Base-by-base conservation (phyloP, 2,113 vertebrate genomes). In the Saimiri boliviensis region DNA sequence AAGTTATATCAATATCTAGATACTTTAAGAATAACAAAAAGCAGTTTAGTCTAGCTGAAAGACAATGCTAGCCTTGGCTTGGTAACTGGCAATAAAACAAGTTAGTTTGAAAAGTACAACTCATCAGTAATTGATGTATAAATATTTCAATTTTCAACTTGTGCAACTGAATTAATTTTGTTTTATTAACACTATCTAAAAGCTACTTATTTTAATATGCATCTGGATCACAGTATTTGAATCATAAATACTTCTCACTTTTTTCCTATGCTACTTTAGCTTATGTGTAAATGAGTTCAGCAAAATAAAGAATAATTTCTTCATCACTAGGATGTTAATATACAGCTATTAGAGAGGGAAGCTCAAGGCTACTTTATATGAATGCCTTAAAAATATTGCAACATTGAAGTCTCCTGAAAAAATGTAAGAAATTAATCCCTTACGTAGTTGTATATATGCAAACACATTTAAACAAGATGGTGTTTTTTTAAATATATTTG, bases 201-300 rank as follows among this genome's bases (percentile, higher is more conserved):
- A 98, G 87, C 96, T 90, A 98, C 98, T 98, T 98, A 98, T 98
- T 98, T 98, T 98, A 98, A 97, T 98, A 96, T 54, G 71, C 77
- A 63, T 98, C 98, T 97, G 85, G 89, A 71, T 97, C 93, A 96
- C 80, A n/a, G 13, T 95, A 98, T 98, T 98, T 98, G 97, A 98
- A 98, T 98, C 98, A 84, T 98, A 98, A 98, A 98, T 98, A 97
- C 32, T 91, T 97, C 68, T 94, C 85, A 86, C 96, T 98, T 94
- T 95, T 30, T 83, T 49, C 6, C 47, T 90, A 97, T 96, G 58
- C 42, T 86, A 19, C 89, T 90, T 98, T 98, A 97, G 70, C 85
- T 98, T 98, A 98, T 98, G 96, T 96, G 96, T 98, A 93, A 98
- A 96, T 92, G 27, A 97, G 92, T 96, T 97, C 98, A 71, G 84